These are phyloP conservation scores for Tenthredo amoena DNA, from an alignment of 2,888 invertebrate genomes.

Conservation along the genomic window DNA sequence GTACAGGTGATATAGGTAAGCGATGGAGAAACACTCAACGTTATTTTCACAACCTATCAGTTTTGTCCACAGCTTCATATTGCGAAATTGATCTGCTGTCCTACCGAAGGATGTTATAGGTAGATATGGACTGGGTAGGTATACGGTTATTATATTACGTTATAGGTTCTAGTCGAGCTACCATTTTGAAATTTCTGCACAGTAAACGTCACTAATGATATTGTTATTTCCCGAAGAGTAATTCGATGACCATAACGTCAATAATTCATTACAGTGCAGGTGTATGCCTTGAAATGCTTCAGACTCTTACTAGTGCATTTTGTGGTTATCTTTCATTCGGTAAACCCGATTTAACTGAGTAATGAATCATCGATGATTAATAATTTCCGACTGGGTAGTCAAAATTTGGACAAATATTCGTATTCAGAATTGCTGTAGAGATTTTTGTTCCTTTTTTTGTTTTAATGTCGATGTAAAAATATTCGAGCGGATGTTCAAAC, in stretches of 20 bases:
- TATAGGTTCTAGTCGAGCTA: not conserved
- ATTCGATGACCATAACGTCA: not conserved
- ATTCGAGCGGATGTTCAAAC: not conserved
- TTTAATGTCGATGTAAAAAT: not conserved
- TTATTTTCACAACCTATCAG: constrained; percentile 16
- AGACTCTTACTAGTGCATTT: not conserved
- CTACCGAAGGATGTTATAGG: not conserved
- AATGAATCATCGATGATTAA: not conserved
- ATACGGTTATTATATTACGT: not conserved
- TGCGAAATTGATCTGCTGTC: not conserved
- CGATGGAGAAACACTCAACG: not conserved
- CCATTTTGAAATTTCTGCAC: not conserved
- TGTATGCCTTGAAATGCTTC: not conserved
- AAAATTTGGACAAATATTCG: not conserved
- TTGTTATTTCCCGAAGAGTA: constrained; percentile 1
- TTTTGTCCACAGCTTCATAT: constrained; percentile 2
- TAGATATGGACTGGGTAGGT: not conserved
- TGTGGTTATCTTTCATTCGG: not conserved
- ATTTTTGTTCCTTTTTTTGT: not conserved
- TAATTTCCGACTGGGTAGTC: not conserved
- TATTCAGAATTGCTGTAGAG: not conserved
- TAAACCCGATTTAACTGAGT: not conserved
- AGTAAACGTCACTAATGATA: not conserved
- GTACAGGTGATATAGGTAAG: not conserved
- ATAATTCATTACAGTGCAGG: not conserved